Conservation (phyloP, 2,797 vertebrate species). For the Betta splendens region DNA sequence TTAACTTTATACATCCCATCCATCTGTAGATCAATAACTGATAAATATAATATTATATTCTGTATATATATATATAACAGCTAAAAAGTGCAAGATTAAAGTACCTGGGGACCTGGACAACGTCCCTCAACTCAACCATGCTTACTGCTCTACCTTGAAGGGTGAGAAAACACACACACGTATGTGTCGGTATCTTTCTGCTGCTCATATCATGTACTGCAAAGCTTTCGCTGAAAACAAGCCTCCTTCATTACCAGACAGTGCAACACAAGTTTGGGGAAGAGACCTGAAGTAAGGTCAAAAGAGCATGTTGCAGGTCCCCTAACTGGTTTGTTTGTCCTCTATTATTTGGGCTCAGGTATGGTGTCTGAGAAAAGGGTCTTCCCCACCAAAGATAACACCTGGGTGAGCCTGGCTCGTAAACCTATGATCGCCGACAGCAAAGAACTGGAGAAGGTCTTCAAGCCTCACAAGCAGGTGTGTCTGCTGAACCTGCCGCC, state of each 20-base stretch:
- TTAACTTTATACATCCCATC: slow-evolving; percentile 25
- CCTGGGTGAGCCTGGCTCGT: slow-evolving; percentile 78
- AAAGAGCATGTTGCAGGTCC: no score
- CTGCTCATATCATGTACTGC: neutral
- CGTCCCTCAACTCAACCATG: slow-evolving; percentile 27
- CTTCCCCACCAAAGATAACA: slow-evolving; percentile 80
- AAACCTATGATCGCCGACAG: slow-evolving; percentile 79
- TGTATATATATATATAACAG: slow-evolving; percentile 69
- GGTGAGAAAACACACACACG: slow-evolving; percentile 59
- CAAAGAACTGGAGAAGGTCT: slow-evolving; percentile 81
- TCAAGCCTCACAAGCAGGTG: slow-evolving; percentile 68
- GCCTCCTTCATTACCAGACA: slow-evolving; percentile 1
- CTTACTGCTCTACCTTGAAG: slow-evolving; percentile 78
- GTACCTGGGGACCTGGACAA: slow-evolving; percentile 66
- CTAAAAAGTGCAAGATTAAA: slow-evolving; percentile 72
- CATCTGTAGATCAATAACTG: slow-evolving; percentile 27
- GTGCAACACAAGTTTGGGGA: slow-evolving; percentile 3
- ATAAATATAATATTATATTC: neutral
- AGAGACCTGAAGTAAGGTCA: no score
- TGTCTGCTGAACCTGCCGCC: slow-evolving; percentile 80
- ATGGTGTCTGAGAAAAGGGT: slow-evolving; percentile 79
- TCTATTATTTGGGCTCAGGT: slow-evolving; percentile 49
- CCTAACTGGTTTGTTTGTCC: no score
- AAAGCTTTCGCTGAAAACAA: neutral
- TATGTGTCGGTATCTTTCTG: slow-evolving; percentile 2